Evolutionary conservation across 2,888 invertebrate genomes (phyloP), one percentile per base, ranked within the genome.

Genomic region (Meloe dianella): DNA sequence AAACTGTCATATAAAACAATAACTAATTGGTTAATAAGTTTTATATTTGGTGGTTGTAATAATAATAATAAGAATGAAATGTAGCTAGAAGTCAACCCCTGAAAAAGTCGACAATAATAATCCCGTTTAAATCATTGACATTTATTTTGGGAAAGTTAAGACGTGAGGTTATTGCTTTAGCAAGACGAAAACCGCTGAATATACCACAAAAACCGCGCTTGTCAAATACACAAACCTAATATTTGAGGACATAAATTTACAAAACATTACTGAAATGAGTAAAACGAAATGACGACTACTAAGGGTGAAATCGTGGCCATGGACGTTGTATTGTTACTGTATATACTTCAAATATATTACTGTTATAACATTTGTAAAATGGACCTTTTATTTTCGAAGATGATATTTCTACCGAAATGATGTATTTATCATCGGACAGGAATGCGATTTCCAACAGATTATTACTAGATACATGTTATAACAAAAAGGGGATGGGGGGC

Each of bases 171-270:
- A 81, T 81, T 80, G 80, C 80, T 73, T 69, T 69, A 63, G 72
- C 69, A 73, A 73, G 77, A 73, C 75, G 75, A 71, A 75, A 74
- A 76, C 78, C 78, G 72, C 79, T 77, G 80, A 79, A 79, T 79
- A 77, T 77, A 79, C 78, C 79, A 71, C 74, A 66, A 75, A n/a
- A 71, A 74, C 72, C 74, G 69, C 70, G 73, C 74, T 80, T 82
- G 81, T 82, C 82, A 82, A 71, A 75, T 77, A 74, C 80, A 79
- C 78, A 20, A 73, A 84, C 83, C 84, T 85, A 85, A 86, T 86
- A 86, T 85, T 85, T 81, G 83, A 80, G 82, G 81, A 85, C 85
- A 86, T 86, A 86, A 86, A 86, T 86, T 86, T 83, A 84, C 83
- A 83, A 84, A 85, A 85, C 84, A 84, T 84, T 82, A 82, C 81